Evolutionary conservation across 2,113 vertebrate genomes (phyloP).

Genomic region (Reinhardtius hippoglossoides): DNA sequence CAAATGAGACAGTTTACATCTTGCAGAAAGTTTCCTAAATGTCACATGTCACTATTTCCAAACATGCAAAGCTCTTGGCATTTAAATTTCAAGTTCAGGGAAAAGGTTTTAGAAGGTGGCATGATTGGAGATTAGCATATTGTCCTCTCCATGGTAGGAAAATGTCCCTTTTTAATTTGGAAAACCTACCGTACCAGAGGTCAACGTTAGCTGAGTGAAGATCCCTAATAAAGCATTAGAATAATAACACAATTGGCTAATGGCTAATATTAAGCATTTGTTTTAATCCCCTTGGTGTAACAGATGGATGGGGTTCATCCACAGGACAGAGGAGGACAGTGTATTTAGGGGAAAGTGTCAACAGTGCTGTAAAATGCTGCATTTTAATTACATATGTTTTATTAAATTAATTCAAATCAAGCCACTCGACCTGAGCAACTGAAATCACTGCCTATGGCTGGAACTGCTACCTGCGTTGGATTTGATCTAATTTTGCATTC

Average conservation of each 20-base stretch:
- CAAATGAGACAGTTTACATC: slow-evolving; percentile 52
- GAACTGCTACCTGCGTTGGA: no score
- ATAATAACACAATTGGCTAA: background rate
- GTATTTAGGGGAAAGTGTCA: background rate
- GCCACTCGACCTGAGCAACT: background rate
- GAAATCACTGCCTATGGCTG: background rate
- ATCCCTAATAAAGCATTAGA: background rate
- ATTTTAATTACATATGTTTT: background rate
- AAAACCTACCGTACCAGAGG: background rate
- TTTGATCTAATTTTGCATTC: no score
- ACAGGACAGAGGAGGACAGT: background rate
- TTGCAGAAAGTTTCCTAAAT: slow-evolving; percentile 58
- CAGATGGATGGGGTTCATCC: background rate
- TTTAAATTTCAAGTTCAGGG: slow-evolving; percentile 55
- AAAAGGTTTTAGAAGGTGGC: slow-evolving; percentile 46
- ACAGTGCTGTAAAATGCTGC: background rate
- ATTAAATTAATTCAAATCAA: background rate
- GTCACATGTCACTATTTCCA: slow-evolving; percentile 56
- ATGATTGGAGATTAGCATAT: slow-evolving; percentile 34
- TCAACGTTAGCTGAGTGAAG: background rate
- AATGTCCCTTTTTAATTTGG: slow-evolving; percentile 46
- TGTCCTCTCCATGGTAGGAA: background rate
- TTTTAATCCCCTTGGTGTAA: background rate
- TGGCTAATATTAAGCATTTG: background rate
- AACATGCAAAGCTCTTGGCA: slow-evolving; percentile 49